Conservation (phyloP, 2,113 vertebrate species). For the Anhinga anhinga region DNA sequence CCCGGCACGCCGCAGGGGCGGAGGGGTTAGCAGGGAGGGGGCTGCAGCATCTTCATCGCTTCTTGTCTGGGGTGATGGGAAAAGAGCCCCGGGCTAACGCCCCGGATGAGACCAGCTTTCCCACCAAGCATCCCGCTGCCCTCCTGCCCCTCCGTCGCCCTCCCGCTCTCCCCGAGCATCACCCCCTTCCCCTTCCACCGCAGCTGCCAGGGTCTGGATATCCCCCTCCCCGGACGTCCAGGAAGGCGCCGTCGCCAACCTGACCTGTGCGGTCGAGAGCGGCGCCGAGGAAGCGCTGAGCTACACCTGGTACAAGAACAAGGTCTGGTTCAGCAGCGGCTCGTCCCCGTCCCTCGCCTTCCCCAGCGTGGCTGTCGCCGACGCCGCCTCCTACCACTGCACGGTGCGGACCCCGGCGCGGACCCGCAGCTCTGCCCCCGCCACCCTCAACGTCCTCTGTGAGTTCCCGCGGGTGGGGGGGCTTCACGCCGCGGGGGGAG, state of each 20-base stretch:
- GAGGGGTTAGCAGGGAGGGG: neutral
- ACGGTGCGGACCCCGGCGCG: neutral
- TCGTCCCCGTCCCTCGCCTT: neutral
- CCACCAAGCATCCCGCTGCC: neutral
- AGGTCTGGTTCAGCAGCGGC: slow-evolving; percentile 9
- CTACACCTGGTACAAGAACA: slow-evolving; percentile 72
- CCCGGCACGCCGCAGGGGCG: too few relatives aligned
- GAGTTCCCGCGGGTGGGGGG: neutral
- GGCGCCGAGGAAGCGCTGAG: neutral
- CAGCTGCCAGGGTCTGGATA: slow-evolving; percentile 65
- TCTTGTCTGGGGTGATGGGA: neutral
- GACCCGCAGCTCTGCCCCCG: slow-evolving; percentile 42
- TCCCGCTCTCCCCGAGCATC: accelerated
- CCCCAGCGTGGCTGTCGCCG: neutral
- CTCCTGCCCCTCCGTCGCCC: neutral
- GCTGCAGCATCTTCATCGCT: neutral
- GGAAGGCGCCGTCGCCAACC: slow-evolving; percentile 61
- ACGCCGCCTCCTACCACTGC: slow-evolving; percentile 69
- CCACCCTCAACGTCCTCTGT: slow-evolving; percentile 69
- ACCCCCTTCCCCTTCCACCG: accelerated
- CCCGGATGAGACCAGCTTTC: neutral
- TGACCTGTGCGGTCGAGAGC: slow-evolving; percentile 58
- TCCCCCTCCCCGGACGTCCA: slow-evolving; percentile 3
- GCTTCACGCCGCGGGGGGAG: accelerated
- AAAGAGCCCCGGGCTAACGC: neutral